Evolutionary conservation across 2,888 invertebrate genomes (phyloP), one percentile per base, ranked within the genome.

Genomic region (Urechis unicinctus): DNA sequence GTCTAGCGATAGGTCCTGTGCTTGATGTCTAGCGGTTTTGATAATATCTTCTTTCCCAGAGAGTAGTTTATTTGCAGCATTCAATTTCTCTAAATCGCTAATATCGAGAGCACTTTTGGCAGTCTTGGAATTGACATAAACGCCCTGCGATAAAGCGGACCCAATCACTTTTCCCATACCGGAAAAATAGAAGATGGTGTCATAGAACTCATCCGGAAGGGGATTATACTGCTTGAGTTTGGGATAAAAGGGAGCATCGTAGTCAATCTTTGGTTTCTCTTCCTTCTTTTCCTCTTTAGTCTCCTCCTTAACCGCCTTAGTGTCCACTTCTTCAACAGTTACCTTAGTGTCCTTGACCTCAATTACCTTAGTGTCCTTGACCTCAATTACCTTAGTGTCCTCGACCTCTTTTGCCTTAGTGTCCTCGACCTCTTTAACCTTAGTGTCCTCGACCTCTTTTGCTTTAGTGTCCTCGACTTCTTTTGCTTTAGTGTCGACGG

Each of bases 111-210:
- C 58, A 22, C 49, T 56, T 9, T 52, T 52, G 13, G 63, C 58
- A 9, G 51, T 56, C 36, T 61, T 56, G 25, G 56, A 54, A 2
- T 59, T 52, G 21, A 65, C 65, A 43, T 65, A 65, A 28, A 64
- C 58, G 6, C 65, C 65, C 30, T 60, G 53, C 2, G 62, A 50
- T 21, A 62, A 50, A 1, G 64, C 59, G 4, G 55, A 53, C 2
- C 64, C 64, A 28, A 64, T 57, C 29, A 62, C 51, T 6, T 52
- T 52, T 21, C 64, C 64, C 60, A 65, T 65, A 1, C 65, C 65
- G 6, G 65, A 64, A 50, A 63, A 65, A 53, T 65, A 65, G 50
- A 65, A 65, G 17, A 65, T 45, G n/a, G 57, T 60, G 43, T 57
- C 52, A 52, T 58, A 64, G 31, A 65, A 58, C 21, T 62, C 63